Evolutionary conservation across 2,888 invertebrate genomes (phyloP).

Genomic region (Sthenelais limicola): DNA sequence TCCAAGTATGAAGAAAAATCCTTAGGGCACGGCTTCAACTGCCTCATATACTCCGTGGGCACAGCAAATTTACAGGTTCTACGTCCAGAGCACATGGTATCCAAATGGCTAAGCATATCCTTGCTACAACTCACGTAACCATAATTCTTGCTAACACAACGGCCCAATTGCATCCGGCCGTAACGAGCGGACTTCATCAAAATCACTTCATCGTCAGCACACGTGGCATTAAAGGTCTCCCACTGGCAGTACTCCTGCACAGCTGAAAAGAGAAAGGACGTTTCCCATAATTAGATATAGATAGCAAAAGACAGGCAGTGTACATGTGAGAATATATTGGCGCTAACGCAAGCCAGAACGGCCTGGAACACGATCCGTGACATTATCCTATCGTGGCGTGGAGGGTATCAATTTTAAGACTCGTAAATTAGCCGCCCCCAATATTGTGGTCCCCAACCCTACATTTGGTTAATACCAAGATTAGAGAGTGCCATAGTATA

Average conservation of each 20-base stretch:
- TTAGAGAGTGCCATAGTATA: no score
- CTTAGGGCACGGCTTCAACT: constrained; percentile 49
- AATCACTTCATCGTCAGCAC: constrained; percentile 36
- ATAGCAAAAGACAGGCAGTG: no score
- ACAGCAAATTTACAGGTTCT: constrained; percentile 46
- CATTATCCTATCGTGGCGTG: no score
- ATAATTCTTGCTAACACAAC: constrained; percentile 49
- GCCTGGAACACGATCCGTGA: no score
- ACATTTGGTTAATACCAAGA: no score
- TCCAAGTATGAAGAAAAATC: constrained; percentile 49
- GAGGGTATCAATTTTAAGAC: no score
- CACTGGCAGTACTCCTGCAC: constrained; percentile 40
- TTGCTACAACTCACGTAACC: constrained; percentile 48
- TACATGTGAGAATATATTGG: no score
- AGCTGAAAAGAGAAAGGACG: constrained; percentile 12
- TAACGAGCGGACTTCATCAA: constrained; percentile 36
- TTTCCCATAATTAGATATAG: no score
- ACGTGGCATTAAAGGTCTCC: constrained; percentile 40
- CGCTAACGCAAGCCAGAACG: no score
- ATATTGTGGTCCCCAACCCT: no score
- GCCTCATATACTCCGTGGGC: constrained; percentile 47
- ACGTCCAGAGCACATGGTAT: constrained; percentile 48
- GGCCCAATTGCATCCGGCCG: constrained; percentile 42
- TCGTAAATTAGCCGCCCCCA: no score
- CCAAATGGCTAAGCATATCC: constrained; percentile 45